Conservation (phyloP, 2,888 invertebrate genomes). For the Tuberolachnus salignus region DNA sequence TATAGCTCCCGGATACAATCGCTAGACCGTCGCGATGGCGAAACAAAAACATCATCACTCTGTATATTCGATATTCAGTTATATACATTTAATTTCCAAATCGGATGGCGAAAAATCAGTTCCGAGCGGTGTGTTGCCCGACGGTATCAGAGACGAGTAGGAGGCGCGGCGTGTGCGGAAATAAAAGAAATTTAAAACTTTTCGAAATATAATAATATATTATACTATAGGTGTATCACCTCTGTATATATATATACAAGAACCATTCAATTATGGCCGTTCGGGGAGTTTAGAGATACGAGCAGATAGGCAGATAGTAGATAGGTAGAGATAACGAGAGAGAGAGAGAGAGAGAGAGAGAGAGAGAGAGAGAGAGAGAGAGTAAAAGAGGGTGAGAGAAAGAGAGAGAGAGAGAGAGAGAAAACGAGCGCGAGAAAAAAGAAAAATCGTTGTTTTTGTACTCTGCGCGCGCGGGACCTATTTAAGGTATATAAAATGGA, state of each 20-base stretch:
- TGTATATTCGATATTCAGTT: no score
- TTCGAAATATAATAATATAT: constrained; percentile 29
- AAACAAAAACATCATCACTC: no score
- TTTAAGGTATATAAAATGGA: constrained; percentile 44
- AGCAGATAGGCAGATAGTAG: background rate
- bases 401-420: no score
- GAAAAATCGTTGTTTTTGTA: constrained; percentile 54
- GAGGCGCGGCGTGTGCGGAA: no score
- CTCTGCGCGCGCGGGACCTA: constrained; percentile 43
- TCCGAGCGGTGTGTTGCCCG: constrained; percentile 13
- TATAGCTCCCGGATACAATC: no score
- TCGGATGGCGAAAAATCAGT: constrained; percentile 24
- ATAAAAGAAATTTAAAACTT: constrained; percentile 50
- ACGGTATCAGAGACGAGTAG: no score
- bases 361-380: background rate
- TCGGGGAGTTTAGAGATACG: constrained; percentile 41
- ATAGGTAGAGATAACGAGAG: no score
- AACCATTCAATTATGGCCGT: constrained; percentile 54
- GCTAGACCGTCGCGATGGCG: no score
- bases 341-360: background rate
- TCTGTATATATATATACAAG: background rate
- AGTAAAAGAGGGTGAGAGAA: no score
- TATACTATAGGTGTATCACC: no score
- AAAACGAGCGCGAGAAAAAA: constrained; percentile 36
- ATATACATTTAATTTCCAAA: constrained; percentile 23